Base-by-base conservation (phyloP, 2,888 invertebrate genomes). In the Aelia acuminata region DNA sequence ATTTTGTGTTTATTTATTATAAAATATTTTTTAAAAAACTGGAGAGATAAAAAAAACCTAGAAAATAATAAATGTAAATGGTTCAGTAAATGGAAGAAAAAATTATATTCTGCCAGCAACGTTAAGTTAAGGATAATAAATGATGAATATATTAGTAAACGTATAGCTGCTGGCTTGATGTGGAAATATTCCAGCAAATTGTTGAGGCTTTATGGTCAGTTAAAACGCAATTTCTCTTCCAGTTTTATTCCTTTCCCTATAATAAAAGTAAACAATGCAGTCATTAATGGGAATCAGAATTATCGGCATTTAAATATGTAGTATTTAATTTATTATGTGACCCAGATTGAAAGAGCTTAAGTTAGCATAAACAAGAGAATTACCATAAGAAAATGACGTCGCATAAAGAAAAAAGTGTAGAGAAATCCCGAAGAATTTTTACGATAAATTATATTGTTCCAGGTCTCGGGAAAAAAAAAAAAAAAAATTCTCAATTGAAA, bases 141-240 rank as follows among this genome's bases (percentile, higher is more conserved):
- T 0, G 39, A 75, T 39, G 75, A 75, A 75, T 75, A 75, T 57
- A 57, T 26, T 26, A 57, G 26, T 2, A 11, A 57, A 13, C 13
- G 13, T 57, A 75, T 75, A 39, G 20, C 75, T 22, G 0, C 75
- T 39, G 75, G 20, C 75, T 53, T 53, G 50, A n/a, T 11, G n/a
- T 13, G 35, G 70, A 39, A 75, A 75, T 75, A 75, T 75, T 75
- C 75, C 18, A 75, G 18, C 35, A 22, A 75, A 75, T 75, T 39
- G 75, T 75, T 75, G 39, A 35, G 13, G 75, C 70, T 70, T 70
- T 75, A 39, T 75, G 20, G 39, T 10, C 75, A 75, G 35, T 75
- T 39, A 75, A 75, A 75, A 75, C 20, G 20, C 39, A 3, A 75
- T 75, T 75, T 75, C 75, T 75, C 26, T 57, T 57, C 57, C 57